Percentiles rank a stretch among this genome's conserved stretches.
phyloP scores from a whole-genome alignment of 2,797 vertebrate species.

The Morelia viridis region DNA sequence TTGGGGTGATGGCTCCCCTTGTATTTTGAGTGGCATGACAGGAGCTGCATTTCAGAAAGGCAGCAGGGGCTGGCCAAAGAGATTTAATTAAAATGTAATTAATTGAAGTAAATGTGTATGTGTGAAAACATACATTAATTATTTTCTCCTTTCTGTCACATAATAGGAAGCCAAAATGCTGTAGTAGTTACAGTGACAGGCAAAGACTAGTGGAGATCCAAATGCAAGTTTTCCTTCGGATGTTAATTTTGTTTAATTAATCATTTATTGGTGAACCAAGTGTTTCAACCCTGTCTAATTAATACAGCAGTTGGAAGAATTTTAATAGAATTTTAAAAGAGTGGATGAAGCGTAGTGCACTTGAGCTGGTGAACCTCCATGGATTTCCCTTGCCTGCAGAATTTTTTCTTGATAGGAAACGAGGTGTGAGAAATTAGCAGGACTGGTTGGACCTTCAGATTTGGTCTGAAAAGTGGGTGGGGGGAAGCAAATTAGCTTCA shows the following conservation, averaged over 20 bases:
- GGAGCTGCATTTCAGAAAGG: background rate
- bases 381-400: background rate
- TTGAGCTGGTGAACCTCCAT: background rate
- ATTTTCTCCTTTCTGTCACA: background rate
- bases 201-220: background rate
- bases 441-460: slow-evolving; percentile 25
- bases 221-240: background rate
- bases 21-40: background rate
- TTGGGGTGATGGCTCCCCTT: background rate
- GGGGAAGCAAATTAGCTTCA: slow-evolving; percentile 47
- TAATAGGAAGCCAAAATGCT: background rate
- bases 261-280: background rate
- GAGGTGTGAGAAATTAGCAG: slow-evolving; percentile 7
- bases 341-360: slow-evolving; percentile 15
- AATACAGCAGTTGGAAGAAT: slow-evolving; percentile 36
- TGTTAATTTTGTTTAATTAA: background rate
- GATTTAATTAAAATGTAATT: background rate
- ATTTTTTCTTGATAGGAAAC: slow-evolving; percentile 8
- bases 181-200: background rate
- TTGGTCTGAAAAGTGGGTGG: slow-evolving; percentile 35
- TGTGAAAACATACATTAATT: background rate
- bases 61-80: background rate
- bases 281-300: background rate
- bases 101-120: background rate
- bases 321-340: slow-evolving; percentile 64